Base-by-base conservation (phyloP, 37 sponge, comb jelly and placozoan genomes). In the Ephydatia muelleri region DNA sequence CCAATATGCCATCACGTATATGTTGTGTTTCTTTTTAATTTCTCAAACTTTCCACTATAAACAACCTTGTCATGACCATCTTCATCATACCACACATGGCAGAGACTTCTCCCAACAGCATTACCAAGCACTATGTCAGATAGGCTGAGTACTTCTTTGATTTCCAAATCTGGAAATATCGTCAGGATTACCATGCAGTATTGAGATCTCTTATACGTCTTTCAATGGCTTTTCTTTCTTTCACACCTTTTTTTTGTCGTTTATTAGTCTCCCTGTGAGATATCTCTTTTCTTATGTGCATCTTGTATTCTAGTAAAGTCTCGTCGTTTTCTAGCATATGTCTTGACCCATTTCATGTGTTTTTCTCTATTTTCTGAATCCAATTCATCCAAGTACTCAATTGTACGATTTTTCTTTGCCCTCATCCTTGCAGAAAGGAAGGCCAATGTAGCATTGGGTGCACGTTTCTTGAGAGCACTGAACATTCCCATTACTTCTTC, bases 341-440 rank as follows among this genome's bases (percentile, higher is more conserved):
- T n/a, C n/a, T n/a, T 57, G 57, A 57, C 57, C 57, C 57, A 57
- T 57, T 57, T 57, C 19, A 57, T 57, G 12, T 19, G 19, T 57
- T 57, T 57, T 11, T 57, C 16, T 57, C 57, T 57, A 19, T 21
- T 57, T 43, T 57, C 57, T 57, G 19, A 57, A 57, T 57, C 19
- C 57, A 57, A 57, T 57, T 57, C 57, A 57, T 57, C 57, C 57
- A 57, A 57, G 16, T 57, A 57, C 16, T 57, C 19, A 57, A 5
- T 57, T 57, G 57, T 57, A 57, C 19, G 57, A 57, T 57, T 57
- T 21, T 57, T 57, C 6, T 57, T 57, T 57, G 57, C 16, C 57
- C 57, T 57, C 57, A 57, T 57, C 57, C 57, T 57, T 57, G 57
- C 57, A 57, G 57, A 57, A 57, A 57, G 57, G 57, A 57, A 57